Conservation (phyloP, 2,113 vertebrate species). For the Scortum barcoo region DNA sequence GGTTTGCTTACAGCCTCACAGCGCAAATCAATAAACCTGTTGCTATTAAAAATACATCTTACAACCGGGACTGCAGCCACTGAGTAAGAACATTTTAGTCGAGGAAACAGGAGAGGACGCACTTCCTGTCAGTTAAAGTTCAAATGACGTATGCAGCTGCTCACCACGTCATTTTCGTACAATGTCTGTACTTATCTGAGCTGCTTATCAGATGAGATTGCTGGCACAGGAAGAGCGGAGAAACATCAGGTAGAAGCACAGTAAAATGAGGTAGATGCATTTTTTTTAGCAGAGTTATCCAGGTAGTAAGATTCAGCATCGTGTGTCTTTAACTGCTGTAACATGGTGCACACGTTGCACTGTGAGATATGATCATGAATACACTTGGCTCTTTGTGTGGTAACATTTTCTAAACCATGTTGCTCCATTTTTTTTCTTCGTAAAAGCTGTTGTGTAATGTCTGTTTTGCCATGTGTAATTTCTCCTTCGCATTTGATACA, state of each 20-base stretch:
- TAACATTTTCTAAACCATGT: neutral
- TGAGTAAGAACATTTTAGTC: constrained; percentile 15
- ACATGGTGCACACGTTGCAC: neutral
- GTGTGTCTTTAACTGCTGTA: neutral
- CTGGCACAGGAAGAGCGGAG: constrained; percentile 53
- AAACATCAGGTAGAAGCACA: constrained; percentile 20
- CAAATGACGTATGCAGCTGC: constrained; percentile 48
- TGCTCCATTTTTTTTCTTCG: constrained; percentile 1
- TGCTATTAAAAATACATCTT: neutral
- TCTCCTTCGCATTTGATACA: neutral
- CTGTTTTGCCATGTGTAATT: neutral
- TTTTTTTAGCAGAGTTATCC: neutral
- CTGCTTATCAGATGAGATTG: constrained; percentile 45
- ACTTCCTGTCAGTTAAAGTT: constrained; percentile 71
- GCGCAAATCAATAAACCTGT: neutral
- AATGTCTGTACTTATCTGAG: constrained; percentile 30
- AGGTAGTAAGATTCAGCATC: neutral
- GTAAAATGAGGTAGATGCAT: neutral
- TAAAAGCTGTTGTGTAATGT: constrained; percentile 18
- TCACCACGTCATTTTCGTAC: constrained; percentile 59
- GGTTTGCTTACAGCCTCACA: neutral
- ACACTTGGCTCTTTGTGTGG: neutral
- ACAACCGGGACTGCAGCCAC: neutral
- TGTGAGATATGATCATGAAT: neutral
- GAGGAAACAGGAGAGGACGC: constrained; percentile 8